Percentiles rank a stretch among this genome's conserved stretches.
Conservation (phyloP, 2,113 vertebrate genomes). For the Emydura subglobosa region DNA sequence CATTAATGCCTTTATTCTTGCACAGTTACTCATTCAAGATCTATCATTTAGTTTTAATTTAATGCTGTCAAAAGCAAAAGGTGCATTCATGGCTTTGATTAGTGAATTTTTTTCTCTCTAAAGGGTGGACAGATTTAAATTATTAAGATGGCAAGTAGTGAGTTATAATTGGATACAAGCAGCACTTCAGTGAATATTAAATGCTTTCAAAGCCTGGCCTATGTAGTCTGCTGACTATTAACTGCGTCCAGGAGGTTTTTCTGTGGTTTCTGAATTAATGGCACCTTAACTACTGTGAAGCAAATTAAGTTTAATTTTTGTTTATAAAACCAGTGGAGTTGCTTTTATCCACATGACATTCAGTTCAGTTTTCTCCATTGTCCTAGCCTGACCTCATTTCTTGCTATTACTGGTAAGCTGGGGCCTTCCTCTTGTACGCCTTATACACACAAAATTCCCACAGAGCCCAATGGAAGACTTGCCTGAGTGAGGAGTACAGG, state of each 20-base stretch:
- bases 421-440: neutral
- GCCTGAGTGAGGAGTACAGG: neutral
- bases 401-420: neutral
- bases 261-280: slow-evolving; percentile 72
- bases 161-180: slow-evolving; percentile 99
- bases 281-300: slow-evolving; percentile 74
- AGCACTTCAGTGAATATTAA: slow-evolving; percentile 94
- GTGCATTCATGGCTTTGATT: slow-evolving; percentile 86
- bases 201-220: slow-evolving; percentile 87
- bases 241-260: slow-evolving; percentile 85
- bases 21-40: slow-evolving; percentile 92
- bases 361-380: slow-evolving; percentile 61
- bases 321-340: slow-evolving; percentile 73
- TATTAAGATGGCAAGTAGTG: slow-evolving; percentile 93
- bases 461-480: neutral
- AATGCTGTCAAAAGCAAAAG: slow-evolving; percentile 88
- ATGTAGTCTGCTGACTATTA: slow-evolving; percentile 87
- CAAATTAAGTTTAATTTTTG: slow-evolving; percentile 79
- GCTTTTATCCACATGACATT: slow-evolving; percentile 73
- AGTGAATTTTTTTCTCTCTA: slow-evolving; percentile 77
- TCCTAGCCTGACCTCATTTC: slow-evolving; percentile 59
- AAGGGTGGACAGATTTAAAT: slow-evolving; percentile 94
- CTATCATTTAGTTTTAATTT: slow-evolving; percentile 92
- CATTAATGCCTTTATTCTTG: slow-evolving; percentile 92
- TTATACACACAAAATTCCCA: neutral